phyloP scores from a whole-genome alignment of 2,888 invertebrate species.

The Tiliacea citrago region DNA sequence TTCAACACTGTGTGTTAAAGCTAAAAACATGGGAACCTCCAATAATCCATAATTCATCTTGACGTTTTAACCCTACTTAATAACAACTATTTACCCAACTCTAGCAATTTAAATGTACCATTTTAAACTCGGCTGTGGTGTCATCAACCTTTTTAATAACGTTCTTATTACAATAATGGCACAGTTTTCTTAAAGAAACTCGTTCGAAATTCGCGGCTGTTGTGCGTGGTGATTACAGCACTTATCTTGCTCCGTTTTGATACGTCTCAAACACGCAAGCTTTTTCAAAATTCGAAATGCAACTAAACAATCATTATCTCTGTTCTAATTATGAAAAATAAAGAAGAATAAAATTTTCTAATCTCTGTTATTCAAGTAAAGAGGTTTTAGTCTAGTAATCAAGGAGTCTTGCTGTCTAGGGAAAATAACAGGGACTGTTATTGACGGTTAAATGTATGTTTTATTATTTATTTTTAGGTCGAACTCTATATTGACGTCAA shows the following conservation, averaged over 20 bases:
- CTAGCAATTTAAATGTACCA: conserved; percentile 47
- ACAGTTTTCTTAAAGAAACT: conserved; percentile 62
- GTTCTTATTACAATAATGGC: conserved; percentile 64
- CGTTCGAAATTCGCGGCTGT: conserved; percentile 53
- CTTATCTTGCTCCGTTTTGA: conserved; percentile 64
- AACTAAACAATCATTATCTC: conserved; percentile 45
- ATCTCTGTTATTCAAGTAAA: conserved; percentile 35
- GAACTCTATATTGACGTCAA: not conserved
- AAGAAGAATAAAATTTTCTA: conserved; percentile 28
- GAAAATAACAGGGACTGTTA: not conserved
- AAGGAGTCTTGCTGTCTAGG: conserved; percentile 4
- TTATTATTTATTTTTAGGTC: not conserved
- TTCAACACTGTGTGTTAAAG: not conserved
- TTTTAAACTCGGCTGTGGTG: conserved; percentile 50
- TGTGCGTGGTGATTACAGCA: conserved; percentile 57
- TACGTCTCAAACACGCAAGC: conserved; percentile 62
- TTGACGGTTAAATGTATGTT: not conserved
- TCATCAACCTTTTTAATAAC: conserved; percentile 67
- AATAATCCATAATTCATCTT: conserved; percentile 35
- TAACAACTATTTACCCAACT: conserved; percentile 47
- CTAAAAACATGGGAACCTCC: conserved; percentile 13
- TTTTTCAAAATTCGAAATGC: conserved; percentile 57
- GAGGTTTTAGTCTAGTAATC: conserved; percentile 30
- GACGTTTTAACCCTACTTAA: conserved; percentile 51
- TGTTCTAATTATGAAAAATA: conserved; percentile 54